A percentile compares a stretch with the other conserved stretches of the same genome.
Evolutionary conservation across 2,113 vertebrate species (phyloP).

Genomic region (Bubalus kerabau): DNA sequence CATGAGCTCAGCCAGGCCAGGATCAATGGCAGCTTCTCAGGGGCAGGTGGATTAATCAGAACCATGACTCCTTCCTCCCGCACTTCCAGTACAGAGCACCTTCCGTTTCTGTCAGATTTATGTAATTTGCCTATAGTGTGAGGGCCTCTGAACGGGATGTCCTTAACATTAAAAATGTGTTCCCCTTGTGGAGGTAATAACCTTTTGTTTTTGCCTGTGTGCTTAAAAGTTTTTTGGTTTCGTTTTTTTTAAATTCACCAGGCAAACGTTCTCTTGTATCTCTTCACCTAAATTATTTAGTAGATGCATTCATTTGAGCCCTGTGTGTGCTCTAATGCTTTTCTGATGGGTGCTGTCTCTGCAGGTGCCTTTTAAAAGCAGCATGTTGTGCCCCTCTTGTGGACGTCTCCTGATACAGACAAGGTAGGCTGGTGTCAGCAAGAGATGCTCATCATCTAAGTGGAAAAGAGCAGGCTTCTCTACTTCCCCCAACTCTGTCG

Average conservation of each 20-base stretch:
- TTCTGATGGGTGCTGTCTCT: not conserved
- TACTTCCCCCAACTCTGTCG: not conserved
- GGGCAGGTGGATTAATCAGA: constrained; percentile 50
- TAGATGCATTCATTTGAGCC: not conserved
- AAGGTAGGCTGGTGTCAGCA: not conserved
- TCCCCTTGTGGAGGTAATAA: not conserved
- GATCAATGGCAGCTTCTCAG: constrained; percentile 20
- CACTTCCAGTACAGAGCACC: not conserved
- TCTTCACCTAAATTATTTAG: constrained; percentile 46
- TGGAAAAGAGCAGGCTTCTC: not conserved
- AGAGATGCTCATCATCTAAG: not conserved
- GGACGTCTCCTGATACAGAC: not conserved
- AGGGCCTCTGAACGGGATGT: constrained; percentile 37
- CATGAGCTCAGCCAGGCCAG: constrained; percentile 30
- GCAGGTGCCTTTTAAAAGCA: not conserved
- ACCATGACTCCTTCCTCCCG: not conserved
- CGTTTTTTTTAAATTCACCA: not conserved
- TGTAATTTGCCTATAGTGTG: constrained; percentile 15
- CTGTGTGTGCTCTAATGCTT: not conserved
- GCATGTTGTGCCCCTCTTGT: not conserved
- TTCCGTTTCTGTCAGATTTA: not conserved
- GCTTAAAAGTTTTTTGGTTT: not conserved
- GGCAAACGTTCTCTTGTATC: constrained; percentile 13
- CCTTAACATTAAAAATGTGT: not conserved
- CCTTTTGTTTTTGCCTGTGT: not conserved